Evolutionary conservation across 2,888 invertebrate species (phyloP), one percentile per base, ranked within the genome.

Genomic region (Standfussiana lucernea): DNA sequence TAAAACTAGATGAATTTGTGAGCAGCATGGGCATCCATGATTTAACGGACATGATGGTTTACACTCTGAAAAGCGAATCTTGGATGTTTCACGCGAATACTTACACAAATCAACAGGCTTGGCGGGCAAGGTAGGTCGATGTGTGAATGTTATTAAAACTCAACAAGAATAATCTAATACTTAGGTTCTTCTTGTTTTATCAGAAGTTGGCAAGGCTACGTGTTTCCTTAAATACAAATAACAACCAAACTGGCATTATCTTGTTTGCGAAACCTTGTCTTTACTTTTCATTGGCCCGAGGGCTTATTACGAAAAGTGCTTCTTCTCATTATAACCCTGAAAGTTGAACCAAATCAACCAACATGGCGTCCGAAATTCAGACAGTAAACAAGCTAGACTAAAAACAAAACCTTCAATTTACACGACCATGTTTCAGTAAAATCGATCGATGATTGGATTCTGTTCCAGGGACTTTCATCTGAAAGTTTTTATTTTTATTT

Each of bases 401-500:
- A 80, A 79, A 79, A 50, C 18, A 61, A 77, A 71, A 37, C 72
- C 56, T 80, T 79, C 71, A 79, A 83, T 83, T 77, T 68, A 62
- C 72, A 79, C 67, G 35, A 18, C 37, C 62, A 37, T 64, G 69
- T 78, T 76, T 75, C 37, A 47, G 62, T 32, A 40, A 45, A 59
- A 72, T 15, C 56, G 37, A 40, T 82, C 75, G 68, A 83, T 82
- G 70, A 78, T 80, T 85, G 72, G 70, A 66, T 75, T 37, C 56
- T 64, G 72, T 76, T n/a, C 18, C 66, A 35, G 47, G 47, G 61
- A 62, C 40, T 66, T 61, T 59, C 59, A 47, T 76, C 73, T 35
- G 40, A 70, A 69, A 72, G 45, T 72, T 83, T 83, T 77, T 80
- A 75, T 77, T 77, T 80, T 85, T 83, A 78, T 81, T 74, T 83